Conservation (phyloP, 2,888 invertebrate species). For the Heliconius ismenius region DNA sequence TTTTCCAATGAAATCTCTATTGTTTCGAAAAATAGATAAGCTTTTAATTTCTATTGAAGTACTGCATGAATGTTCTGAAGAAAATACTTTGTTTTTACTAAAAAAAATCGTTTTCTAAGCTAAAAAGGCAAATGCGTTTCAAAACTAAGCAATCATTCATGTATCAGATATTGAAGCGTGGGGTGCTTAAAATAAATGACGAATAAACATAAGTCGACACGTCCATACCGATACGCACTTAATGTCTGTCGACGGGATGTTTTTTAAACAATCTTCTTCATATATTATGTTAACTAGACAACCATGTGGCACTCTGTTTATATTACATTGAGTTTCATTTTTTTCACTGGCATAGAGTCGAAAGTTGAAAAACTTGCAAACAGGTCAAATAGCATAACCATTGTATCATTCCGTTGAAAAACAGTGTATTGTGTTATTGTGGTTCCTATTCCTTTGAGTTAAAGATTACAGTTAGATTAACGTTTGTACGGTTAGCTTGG, state of each 20-base stretch:
- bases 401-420: conserved; percentile 47
- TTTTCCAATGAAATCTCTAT: conserved; percentile 45
- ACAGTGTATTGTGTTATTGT: conserved; percentile 48
- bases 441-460: conserved; percentile 44
- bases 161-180: conserved; percentile 28
- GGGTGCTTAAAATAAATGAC: conserved; percentile 38
- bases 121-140: background rate
- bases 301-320: conserved; percentile 59
- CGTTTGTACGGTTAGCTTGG: conserved; percentile 46
- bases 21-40: conserved; percentile 40
- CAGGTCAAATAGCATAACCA: conserved; percentile 47
- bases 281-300: conserved; percentile 73
- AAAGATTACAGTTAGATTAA: conserved; percentile 44
- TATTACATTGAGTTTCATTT: conserved; percentile 45
- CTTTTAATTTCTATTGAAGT: conserved; percentile 23
- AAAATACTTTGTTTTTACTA: background rate
- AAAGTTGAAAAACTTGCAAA: conserved; percentile 51
- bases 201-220: conserved; percentile 36
- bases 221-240: conserved; percentile 53
- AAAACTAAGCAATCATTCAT: conserved; percentile 8
- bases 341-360: conserved; percentile 51
- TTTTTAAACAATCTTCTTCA: conserved; percentile 68
- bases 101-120: background rate
- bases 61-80: background rate
- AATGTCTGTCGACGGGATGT: conserved; percentile 67